Conservation (phyloP, 2,113 vertebrate species). For the Alethe castanea region DNA sequence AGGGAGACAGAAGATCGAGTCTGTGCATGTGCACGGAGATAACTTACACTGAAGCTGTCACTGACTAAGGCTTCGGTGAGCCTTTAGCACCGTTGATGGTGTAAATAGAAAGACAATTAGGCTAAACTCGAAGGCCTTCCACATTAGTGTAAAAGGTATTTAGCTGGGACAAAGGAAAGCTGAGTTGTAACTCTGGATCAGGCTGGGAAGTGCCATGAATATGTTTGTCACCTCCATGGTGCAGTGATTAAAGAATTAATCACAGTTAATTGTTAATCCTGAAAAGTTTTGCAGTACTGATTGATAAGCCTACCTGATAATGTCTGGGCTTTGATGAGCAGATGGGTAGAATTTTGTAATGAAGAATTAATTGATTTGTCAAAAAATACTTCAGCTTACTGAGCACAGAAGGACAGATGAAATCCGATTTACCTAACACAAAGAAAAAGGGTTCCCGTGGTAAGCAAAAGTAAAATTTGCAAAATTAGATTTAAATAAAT, state of each 20-base stretch:
- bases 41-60: background rate
- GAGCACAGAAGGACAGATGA: background rate
- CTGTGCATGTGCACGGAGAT: background rate
- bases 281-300: background rate
- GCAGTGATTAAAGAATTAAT: background rate
- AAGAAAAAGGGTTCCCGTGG: background rate
- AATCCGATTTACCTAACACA: background rate
- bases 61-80: background rate
- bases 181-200: background rate
- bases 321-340: background rate
- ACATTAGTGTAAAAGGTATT: background rate
- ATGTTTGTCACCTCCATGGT: background rate
- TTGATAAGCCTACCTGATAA: background rate
- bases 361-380: background rate
- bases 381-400: background rate
- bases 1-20: background rate
- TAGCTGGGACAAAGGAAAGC: background rate
- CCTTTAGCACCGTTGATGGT: fast-evolving
- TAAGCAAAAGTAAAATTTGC: background rate
- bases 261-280: background rate
- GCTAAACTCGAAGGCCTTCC: background rate
- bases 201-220: background rate
- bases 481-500: background rate
- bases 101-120: background rate
- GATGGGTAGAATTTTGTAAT: background rate